Evolutionary conservation across 1,140 invertebrate species (phyloP).

Genomic region (Chymomyza costata): DNA sequence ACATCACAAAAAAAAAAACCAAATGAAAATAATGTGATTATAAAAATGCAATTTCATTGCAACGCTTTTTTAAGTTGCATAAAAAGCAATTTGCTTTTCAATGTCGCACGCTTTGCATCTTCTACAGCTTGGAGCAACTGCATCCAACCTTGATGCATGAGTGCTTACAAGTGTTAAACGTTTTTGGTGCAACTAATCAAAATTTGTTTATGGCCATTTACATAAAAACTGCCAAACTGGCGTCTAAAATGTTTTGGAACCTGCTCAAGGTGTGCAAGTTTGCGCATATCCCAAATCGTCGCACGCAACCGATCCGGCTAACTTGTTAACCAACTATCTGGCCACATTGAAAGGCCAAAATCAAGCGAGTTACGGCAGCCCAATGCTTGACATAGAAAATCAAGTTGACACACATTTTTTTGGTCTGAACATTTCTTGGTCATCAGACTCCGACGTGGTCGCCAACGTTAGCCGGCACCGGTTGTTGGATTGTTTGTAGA

Average conservation of each 20-base stretch:
- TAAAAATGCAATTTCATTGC: constrained; percentile 50
- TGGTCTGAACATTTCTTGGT: constrained; percentile 32
- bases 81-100: constrained; percentile 19
- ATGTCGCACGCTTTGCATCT: constrained; percentile 20
- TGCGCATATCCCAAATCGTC: not conserved
- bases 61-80: constrained; percentile 3
- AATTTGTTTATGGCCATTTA: not conserved
- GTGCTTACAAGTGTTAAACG: too few relatives aligned
- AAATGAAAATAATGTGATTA: constrained; percentile 34
- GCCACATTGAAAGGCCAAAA: constrained; percentile 20
- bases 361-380: constrained; percentile 2
- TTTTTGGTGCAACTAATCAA: constrained; percentile 29
- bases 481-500: not conserved
- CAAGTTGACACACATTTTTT: constrained; percentile 49
- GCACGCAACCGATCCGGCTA: constrained; percentile 17
- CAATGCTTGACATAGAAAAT: constrained; percentile 45
- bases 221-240: constrained; percentile 1
- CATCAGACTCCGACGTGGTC: constrained; percentile 28
- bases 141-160: constrained; percentile 9
- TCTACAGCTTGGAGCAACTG: not conserved
- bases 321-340: constrained; percentile 38
- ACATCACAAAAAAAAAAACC: constrained; percentile 27
- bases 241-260: constrained; percentile 1
- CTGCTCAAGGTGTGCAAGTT: constrained; percentile 5
- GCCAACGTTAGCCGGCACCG: not conserved